These are phyloP conservation scores for Syrrhaptes paradoxus DNA, from an alignment of 2,113 vertebrate genomes.

Conservation along the genomic window DNA sequence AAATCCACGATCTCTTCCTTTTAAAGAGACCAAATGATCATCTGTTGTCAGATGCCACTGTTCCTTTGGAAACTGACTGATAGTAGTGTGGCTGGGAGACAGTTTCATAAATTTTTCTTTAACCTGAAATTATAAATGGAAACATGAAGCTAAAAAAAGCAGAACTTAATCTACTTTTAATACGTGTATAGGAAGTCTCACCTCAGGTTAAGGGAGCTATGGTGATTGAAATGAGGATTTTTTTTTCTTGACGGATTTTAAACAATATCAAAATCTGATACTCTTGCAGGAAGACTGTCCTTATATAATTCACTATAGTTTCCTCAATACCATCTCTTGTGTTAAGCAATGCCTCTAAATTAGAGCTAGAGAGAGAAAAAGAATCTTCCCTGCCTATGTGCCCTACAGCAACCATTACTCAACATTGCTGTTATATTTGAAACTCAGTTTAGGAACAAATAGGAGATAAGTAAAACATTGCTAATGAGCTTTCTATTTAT, in stretches of 20 bases:
- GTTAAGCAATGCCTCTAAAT: background rate
- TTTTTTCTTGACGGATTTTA: background rate
- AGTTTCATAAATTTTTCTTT: background rate
- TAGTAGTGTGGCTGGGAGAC: background rate
- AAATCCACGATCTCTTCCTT: background rate
- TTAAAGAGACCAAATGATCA: background rate
- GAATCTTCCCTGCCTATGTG: background rate
- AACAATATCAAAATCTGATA: background rate
- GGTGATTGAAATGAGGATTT: background rate
- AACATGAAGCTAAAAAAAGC: background rate
- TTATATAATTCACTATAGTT: background rate
- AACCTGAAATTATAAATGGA: background rate
- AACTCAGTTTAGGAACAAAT: background rate
- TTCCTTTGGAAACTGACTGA: background rate
- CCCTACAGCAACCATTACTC: background rate
- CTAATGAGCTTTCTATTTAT: background rate
- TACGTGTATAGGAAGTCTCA: accelerated
- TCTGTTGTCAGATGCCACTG: background rate
- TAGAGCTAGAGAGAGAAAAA: background rate
- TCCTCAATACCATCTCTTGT: background rate
- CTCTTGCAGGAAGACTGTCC: background rate
- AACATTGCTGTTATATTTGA: background rate
- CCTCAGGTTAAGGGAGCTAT: background rate
- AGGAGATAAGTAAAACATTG: background rate
- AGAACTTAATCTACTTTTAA: background rate